Percentiles rank a stretch among this genome's conserved stretches.
Evolutionary conservation across 1,140 invertebrate genomes (phyloP).

Genomic region (Drosophila elegans): DNA sequence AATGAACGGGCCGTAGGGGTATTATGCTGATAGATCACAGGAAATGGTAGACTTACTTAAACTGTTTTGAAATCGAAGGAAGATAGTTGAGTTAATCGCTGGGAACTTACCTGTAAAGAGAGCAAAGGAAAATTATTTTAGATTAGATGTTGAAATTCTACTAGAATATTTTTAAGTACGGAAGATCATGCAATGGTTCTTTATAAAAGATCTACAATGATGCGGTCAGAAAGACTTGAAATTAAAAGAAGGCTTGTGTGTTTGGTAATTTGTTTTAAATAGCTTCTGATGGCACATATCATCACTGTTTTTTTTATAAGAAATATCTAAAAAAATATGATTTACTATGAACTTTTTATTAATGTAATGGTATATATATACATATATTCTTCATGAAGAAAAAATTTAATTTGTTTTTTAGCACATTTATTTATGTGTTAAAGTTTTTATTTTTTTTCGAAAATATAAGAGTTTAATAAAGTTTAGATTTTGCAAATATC

Average conservation of each 20-base stretch:
- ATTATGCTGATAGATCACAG: conserved; percentile 49
- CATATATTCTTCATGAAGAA: too few species aligned
- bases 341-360: too few species aligned
- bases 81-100: not conserved
- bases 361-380: too few species aligned
- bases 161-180: conserved; percentile 7
- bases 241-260: not conserved
- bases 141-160: conserved; percentile 41
- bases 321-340: too few species aligned
- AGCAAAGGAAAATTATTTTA: conserved; percentile 61
- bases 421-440: too few species aligned
- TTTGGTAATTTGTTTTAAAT: not conserved
- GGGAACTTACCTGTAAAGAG: conserved; percentile 68
- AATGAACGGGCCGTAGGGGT: conserved; percentile 45
- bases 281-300: not conserved
- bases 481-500: too few species aligned
- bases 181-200: conserved; percentile 25
- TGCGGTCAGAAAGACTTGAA: not conserved
- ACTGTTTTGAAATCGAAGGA: conserved; percentile 20
- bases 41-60: conserved; percentile 66
- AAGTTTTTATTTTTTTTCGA: too few species aligned
- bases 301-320: too few species aligned
- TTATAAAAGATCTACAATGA: not conserved
- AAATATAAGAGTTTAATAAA: too few species aligned
- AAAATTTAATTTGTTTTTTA: too few species aligned